Evolutionary conservation across 2,888 invertebrate species (phyloP).

Genomic region (Charanyca ferruginea): DNA sequence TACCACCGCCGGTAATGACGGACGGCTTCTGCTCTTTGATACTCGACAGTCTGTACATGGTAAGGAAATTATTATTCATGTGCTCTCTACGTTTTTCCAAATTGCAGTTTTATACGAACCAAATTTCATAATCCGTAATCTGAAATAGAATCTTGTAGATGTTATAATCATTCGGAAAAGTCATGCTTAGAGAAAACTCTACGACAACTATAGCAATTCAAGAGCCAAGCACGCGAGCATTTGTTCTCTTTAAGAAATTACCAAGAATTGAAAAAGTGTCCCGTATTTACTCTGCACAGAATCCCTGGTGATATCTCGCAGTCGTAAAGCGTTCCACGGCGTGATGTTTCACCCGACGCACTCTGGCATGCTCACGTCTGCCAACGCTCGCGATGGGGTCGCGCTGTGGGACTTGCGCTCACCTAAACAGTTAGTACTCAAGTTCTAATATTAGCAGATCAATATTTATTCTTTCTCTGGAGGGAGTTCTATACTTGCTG

Average conservation of each 20-base stretch:
- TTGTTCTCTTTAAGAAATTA: neutral
- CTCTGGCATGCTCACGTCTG: conserved; percentile 95
- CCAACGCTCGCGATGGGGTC: conserved; percentile 97
- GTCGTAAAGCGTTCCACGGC: conserved; percentile 96
- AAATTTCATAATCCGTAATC: too few species aligned
- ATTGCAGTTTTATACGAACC: too few species aligned
- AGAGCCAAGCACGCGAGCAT: neutral
- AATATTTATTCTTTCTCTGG: neutral
- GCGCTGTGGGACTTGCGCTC: conserved; percentile 97
- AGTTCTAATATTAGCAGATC: neutral
- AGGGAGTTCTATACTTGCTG: neutral
- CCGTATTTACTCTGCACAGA: conserved; percentile 80
- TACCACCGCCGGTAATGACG: conserved; percentile 98
- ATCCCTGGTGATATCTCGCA: conserved; percentile 86
- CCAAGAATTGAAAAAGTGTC: neutral
- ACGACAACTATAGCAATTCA: neutral
- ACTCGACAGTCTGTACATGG: conserved; percentile 92
- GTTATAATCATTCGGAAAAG: too few species aligned
- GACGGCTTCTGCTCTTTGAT: conserved; percentile 96
- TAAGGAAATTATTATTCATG: conserved; percentile 48
- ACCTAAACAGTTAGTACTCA: conserved; percentile 93
- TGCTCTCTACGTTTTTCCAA: too few species aligned
- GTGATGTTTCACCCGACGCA: conserved; percentile 98
- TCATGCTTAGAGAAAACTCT: neutral
- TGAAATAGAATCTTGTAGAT: too few species aligned